phyloP scores from a whole-genome alignment of 37 sponge, comb jelly and placozoan species.

The Bolinopsis microptera region DNA sequence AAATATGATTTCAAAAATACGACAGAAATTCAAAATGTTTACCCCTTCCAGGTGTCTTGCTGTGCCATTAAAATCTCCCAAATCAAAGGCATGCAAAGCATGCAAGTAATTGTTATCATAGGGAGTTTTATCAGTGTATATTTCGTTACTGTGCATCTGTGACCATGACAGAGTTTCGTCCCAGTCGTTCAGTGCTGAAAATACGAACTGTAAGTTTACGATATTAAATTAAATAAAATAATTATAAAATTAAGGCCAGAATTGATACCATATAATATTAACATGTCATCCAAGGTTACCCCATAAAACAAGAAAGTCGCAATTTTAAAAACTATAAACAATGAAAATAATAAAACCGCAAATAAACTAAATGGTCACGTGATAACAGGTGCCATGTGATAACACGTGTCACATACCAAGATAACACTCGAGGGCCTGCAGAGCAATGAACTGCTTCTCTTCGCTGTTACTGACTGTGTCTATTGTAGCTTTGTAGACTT shows the following conservation, averaged over 20 bases:
- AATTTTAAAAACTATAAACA: too few relatives aligned
- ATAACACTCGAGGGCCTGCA: conserved; percentile 3
- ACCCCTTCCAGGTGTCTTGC: conserved; percentile 13
- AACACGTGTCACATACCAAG: conserved; percentile 28
- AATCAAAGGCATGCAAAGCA: conserved; percentile 15
- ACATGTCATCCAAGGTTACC: too few relatives aligned
- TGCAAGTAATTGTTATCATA: conserved; percentile 1
- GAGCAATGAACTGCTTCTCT: conserved; percentile 46
- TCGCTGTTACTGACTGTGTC: not conserved
- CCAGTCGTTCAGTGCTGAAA: conserved; percentile 6
- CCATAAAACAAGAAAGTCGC: too few relatives aligned
- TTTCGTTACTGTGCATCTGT: not conserved
- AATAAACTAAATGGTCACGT: too few relatives aligned
- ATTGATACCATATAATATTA: too few relatives aligned
- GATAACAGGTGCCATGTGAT: too few relatives aligned
- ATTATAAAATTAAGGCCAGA: too few relatives aligned
- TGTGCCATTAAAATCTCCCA: conserved; percentile 6
- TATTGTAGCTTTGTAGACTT: not conserved
- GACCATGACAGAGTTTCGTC: conserved; percentile 33
- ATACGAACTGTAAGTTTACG: too few relatives aligned
- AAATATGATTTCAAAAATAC: too few relatives aligned
- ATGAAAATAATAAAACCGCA: too few relatives aligned
- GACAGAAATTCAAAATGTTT: too few relatives aligned
- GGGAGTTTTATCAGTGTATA: conserved; percentile 31
- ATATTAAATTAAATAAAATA: too few relatives aligned